Conservation (phyloP, 2,113 vertebrate species). For the Lanius ludovicianus region DNA sequence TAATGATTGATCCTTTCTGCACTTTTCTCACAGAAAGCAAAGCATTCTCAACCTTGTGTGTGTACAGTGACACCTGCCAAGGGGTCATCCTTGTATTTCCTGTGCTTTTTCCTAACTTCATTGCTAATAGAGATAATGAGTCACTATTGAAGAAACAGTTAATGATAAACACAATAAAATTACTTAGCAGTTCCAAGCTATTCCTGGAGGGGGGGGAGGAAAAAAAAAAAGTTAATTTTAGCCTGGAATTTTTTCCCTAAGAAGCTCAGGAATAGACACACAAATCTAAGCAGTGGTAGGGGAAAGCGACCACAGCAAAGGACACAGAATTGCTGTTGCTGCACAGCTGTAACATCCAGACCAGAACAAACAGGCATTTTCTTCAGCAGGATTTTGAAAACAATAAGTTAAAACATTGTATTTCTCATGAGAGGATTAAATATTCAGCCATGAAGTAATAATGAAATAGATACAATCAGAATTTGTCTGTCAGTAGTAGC, state of each 20-base stretch:
- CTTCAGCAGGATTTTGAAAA: neutral
- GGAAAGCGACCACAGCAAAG: fast-evolving
- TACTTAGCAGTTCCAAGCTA: neutral
- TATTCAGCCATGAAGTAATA: neutral
- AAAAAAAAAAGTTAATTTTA: neutral
- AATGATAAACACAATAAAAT: neutral
- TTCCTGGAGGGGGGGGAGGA: fast-evolving
- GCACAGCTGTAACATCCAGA: neutral
- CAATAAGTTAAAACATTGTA: neutral
- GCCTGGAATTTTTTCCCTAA: neutral
- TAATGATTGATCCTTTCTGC: neutral
- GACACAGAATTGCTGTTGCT: neutral
- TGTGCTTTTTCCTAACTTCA: neutral
- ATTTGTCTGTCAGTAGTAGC: neutral
- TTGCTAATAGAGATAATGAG: neutral
- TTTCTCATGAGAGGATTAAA: neutral
- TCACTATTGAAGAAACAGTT: neutral
- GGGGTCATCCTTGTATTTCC: neutral
- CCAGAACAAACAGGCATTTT: neutral
- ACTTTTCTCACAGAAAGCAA: neutral
- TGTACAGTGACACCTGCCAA: neutral
- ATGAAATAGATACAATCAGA: neutral
- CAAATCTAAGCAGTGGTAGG: neutral
- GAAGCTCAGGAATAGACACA: neutral
- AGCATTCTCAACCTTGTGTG: neutral